These are phyloP conservation scores for Brachypteracias leptosomus DNA, from an alignment of 2,113 vertebrate genomes.

Conservation along the genomic window DNA sequence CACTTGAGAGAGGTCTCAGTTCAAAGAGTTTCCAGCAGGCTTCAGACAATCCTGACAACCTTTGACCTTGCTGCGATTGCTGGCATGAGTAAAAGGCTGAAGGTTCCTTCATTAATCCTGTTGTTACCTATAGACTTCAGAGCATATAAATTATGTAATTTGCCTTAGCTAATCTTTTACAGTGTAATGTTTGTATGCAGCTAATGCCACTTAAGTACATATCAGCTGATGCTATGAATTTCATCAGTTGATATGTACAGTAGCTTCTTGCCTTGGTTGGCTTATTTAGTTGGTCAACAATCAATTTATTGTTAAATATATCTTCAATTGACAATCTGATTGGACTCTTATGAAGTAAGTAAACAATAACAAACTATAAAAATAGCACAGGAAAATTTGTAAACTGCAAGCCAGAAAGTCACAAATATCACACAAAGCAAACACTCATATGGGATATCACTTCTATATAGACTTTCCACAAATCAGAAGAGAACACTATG, in stretches of 20 bases:
- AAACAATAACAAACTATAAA: not conserved
- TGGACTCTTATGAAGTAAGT: not conserved
- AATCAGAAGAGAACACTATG: not conserved
- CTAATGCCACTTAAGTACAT: not conserved
- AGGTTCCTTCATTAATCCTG: not conserved
- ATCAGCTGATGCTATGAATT: not conserved
- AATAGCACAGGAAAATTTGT: not conserved
- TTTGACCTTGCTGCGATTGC: not conserved
- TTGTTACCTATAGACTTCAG: not conserved
- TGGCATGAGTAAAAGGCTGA: not conserved
- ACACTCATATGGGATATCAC: not conserved
- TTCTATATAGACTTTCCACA: not conserved
- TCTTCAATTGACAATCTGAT: not conserved
- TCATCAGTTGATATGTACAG: not conserved
- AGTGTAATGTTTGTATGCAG: not conserved
- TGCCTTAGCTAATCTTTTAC: not conserved
- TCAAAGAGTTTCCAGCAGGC: not conserved
- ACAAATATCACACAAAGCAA: not conserved
- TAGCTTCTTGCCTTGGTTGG: not conserved
- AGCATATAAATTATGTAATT: not conserved
- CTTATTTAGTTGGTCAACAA: not conserved
- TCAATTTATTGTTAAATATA: not conserved
- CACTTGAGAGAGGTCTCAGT: not conserved
- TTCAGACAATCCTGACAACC: not conserved
- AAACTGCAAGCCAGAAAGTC: not conserved